Percentiles rank a stretch among this genome's conserved stretches.
Evolutionary conservation across 2,888 invertebrate genomes (phyloP).

Genomic region (Cyclophora punctaria): DNA sequence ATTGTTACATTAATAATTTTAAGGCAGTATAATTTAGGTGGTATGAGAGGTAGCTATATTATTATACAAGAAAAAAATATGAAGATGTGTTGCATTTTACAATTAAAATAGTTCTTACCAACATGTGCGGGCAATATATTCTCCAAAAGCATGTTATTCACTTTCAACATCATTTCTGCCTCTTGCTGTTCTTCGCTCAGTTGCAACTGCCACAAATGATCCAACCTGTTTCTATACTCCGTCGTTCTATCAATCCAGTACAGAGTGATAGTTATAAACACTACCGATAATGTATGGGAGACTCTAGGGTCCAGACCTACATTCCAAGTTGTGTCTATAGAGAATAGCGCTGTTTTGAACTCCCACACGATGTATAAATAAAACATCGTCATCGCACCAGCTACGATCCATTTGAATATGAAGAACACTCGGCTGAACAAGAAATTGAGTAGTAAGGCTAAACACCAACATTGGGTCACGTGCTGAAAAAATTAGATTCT

Average conservation of each 20-base stretch:
- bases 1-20: too few relatives aligned
- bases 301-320: constrained; percentile 79
- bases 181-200: constrained; percentile 89
- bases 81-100: too few relatives aligned
- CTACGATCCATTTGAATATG: constrained; percentile 84
- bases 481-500: constrained; percentile 74
- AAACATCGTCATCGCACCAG: constrained; percentile 76
- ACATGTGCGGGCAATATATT: constrained; percentile 96
- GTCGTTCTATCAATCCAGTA: constrained; percentile 92
- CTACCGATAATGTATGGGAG: constrained; percentile 83
- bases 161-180: constrained; percentile 88
- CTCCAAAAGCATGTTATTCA: constrained; percentile 90
- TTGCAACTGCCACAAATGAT: constrained; percentile 81
- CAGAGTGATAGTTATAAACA: constrained; percentile 83
- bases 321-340: constrained; percentile 81
- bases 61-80: background rate
- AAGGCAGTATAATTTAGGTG: too few relatives aligned
- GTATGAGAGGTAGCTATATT: too few relatives aligned
- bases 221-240: constrained; percentile 91
- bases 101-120: constrained; percentile 69
- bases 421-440: constrained; percentile 90
- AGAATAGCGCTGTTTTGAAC: constrained; percentile 70
- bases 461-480: constrained; percentile 81
- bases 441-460: constrained; percentile 82
- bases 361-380: constrained; percentile 82